phyloP scores from a whole-genome alignment of 2,113 vertebrate species.

The Myotis davidii region DNA sequence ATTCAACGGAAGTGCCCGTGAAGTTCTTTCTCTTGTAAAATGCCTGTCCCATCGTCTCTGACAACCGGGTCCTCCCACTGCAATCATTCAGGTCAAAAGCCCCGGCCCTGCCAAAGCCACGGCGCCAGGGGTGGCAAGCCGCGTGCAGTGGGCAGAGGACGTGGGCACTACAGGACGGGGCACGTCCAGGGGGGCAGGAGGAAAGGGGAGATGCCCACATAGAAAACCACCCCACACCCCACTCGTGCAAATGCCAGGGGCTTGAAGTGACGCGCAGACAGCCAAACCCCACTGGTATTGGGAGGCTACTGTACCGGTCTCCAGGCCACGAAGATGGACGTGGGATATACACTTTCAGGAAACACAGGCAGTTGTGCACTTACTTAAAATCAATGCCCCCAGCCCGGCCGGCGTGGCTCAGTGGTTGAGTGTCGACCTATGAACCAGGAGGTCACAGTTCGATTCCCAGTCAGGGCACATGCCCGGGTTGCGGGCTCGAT shows the following conservation, averaged over 20 bases:
- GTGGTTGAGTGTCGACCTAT: no score
- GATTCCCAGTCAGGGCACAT: no score
- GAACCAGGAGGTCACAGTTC: no score
- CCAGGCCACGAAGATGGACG: neutral
- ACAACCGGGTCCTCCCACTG: neutral
- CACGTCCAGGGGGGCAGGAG: neutral
- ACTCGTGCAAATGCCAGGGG: neutral
- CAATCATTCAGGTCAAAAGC: neutral
- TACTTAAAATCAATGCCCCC: neutral
- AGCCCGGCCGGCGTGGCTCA: no score
- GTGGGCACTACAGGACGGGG: accelerated
- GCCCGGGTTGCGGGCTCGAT: no score
- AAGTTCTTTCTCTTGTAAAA: neutral
- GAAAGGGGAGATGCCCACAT: neutral
- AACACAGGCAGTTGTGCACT: neutral
- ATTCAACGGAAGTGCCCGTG: neutral
- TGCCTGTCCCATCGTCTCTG: neutral
- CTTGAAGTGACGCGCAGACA: neutral
- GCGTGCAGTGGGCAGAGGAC: no score
- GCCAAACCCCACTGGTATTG: neutral
- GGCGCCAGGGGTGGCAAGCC: neutral
- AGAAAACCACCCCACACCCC: neutral
- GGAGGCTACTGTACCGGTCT: neutral
- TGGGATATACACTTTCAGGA: neutral
- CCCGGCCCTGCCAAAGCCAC: neutral